A percentile compares a stretch with the other conserved stretches of the same genome.
These are phyloP conservation scores for Acipenser ruthenus DNA, from an alignment of 2,797 vertebrate genomes.

Conservation along the genomic window DNA sequence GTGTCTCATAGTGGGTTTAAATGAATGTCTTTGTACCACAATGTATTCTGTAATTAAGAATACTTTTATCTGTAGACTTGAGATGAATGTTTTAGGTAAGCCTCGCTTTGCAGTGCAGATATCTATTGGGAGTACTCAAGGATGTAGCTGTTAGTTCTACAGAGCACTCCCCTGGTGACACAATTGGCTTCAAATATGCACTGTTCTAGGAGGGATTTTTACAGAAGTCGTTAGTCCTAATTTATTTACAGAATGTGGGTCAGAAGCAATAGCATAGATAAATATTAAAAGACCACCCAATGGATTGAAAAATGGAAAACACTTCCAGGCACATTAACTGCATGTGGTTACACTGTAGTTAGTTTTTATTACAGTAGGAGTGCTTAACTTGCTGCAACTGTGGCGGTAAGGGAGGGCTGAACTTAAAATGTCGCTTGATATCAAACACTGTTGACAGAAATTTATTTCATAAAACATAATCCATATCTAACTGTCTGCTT, in stretches of 20 bases:
- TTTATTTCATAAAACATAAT: no score
- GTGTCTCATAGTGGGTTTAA: constrained; percentile 4
- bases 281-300: background rate
- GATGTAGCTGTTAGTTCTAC: background rate
- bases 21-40: background rate
- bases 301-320: background rate
- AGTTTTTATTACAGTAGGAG: background rate
- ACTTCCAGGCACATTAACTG: background rate
- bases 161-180: background rate
- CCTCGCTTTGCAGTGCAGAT: constrained; percentile 5
- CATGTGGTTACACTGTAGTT: background rate
- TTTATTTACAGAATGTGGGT: constrained; percentile 3
- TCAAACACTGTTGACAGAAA: no score
- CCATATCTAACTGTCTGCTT: background rate
- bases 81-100: constrained; percentile 7
- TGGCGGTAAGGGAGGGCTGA: no score
- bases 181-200: constrained; percentile 2
- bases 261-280: background rate
- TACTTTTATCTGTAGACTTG: constrained; percentile 11
- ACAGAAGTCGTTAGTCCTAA: background rate
- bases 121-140: constrained; percentile 10
- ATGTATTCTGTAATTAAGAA: constrained; percentile 11
- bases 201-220: constrained; percentile 2
- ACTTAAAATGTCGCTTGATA: no score
- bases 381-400: background rate